phyloP scores from a whole-genome alignment of 2,113 vertebrate species.

The Pseudolaguvia tuberculata region DNA sequence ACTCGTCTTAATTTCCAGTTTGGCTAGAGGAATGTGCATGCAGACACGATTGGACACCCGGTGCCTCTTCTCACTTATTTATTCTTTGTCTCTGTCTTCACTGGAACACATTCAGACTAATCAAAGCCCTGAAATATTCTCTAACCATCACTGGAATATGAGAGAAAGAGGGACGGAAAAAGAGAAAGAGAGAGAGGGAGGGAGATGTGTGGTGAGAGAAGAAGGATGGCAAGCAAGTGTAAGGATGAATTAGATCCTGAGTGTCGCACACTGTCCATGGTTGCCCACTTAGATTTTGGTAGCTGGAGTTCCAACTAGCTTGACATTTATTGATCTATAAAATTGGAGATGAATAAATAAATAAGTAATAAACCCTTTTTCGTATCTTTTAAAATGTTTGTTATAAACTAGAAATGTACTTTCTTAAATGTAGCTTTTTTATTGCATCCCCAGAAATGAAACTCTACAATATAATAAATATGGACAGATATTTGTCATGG shows the following conservation, averaged over 20 bases:
- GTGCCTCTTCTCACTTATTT: slow-evolving; percentile 27
- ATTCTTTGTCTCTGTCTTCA: slow-evolving; percentile 19
- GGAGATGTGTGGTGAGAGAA: not conserved
- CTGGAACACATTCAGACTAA: slow-evolving; percentile 27
- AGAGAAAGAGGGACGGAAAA: slow-evolving; percentile 8
- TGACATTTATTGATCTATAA: no score
- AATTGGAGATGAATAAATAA: no score
- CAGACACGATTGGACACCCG: slow-evolving; percentile 11
- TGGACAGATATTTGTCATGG: no score
- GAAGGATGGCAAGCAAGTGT: not conserved
- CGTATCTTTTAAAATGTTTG: no score
- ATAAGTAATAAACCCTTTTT: no score
- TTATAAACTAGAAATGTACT: no score
- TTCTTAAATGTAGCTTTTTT: no score
- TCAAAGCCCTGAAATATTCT: slow-evolving; percentile 33
- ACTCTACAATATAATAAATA: no score
- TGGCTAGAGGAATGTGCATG: slow-evolving; percentile 50
- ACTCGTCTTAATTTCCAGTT: slow-evolving; percentile 57
- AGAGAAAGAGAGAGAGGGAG: slow-evolving; percentile 21
- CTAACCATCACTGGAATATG: not conserved
- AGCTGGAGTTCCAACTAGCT: no score
- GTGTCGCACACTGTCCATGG: no score
- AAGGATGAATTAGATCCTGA: not conserved
- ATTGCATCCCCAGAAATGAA: no score
- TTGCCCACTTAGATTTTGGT: no score